Conservation (phyloP, 2,888 invertebrate genomes). For the Gymnocheta viridis region DNA sequence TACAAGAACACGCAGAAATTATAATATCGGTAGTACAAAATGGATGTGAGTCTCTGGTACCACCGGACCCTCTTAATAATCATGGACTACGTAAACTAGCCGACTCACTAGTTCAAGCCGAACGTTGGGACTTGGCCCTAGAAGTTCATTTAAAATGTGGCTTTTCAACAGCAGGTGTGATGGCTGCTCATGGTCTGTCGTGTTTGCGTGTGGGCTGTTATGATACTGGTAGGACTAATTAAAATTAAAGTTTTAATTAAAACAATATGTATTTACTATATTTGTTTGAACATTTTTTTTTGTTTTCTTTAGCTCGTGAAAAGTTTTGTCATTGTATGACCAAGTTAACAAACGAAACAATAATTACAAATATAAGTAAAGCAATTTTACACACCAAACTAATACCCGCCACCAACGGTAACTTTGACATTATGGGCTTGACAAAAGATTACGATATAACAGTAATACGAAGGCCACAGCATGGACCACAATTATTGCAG, state of each 20-base stretch:
- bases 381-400: slow-evolving; percentile 66
- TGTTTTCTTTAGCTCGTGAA: slow-evolving; percentile 77
- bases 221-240: slow-evolving; percentile 84
- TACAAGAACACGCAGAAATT: slow-evolving; percentile 85
- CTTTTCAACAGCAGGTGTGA: slow-evolving; percentile 88
- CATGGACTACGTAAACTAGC: slow-evolving; percentile 88
- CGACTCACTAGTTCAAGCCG: slow-evolving; percentile 89
- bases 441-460: slow-evolving; percentile 71
- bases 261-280: not conserved
- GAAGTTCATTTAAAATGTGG: slow-evolving; percentile 95
- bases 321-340: slow-evolving; percentile 80
- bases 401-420: slow-evolving; percentile 34
- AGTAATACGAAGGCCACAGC: slow-evolving; percentile 82
- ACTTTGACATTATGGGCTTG: slow-evolving; percentile 61
- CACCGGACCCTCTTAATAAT: slow-evolving; percentile 78
- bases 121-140: slow-evolving; percentile 91
- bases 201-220: slow-evolving; percentile 91
- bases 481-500: slow-evolving; percentile 86
- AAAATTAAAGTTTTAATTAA: not conserved
- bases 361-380: slow-evolving; percentile 75
- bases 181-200: slow-evolving; percentile 94
- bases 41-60: slow-evolving; percentile 82
- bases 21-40: slow-evolving; percentile 84
- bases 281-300: not conserved
- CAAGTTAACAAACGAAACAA: slow-evolving; percentile 76